Evolutionary conservation across 2,113 vertebrate genomes (phyloP), one percentile per base, ranked within the genome.

Genomic region (Podarcis raffonei): DNA sequence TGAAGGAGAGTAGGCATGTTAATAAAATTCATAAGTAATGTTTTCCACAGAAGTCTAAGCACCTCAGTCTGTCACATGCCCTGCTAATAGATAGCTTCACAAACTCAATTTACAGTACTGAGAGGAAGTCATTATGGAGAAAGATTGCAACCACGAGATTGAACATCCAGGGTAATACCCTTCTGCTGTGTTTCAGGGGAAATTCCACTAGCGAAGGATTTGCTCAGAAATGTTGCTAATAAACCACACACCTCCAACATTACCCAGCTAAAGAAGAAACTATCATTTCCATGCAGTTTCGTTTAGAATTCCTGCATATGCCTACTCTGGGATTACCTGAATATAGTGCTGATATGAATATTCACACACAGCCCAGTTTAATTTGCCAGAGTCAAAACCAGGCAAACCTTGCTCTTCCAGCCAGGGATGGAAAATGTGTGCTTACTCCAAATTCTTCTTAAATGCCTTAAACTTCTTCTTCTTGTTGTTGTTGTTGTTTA

Each of bases 11-110:
- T 18, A 89, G 66, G 69, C 57, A 81, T 32, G 74, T 37, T 86
- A 91, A 90, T 89, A 85, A 87, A n/a, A 91, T 90, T 89, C 87
- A 68, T 42, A 85, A 90, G 59, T 69, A 71, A 84, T 86, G 53
- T 57, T 92, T 93, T 85, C 57, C 37, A 83, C 16, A 85, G 83
- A 89, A 90, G 82, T 78, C 80, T 53, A 59, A 37, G 32, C 37
- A 59, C 81, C 48, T 81, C 18, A 80, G 30, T 79, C 25, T 88
- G 42, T 88, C 81, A 91, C 81, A 83, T 89, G 18, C n/a, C 80
- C 79, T 87, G 75, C 77, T 91, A 91, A 89, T 83, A 86, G 74
- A 62, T 69, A 86, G 27, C 48, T 39, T 77, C 69, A n/a, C 78
- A 85, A 65, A 85, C 79, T 82, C 87, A 89, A 82, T 91, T 88